These are phyloP conservation scores for Agonum fuliginosum DNA, from an alignment of 2,888 invertebrate genomes.

Conservation along the genomic window DNA sequence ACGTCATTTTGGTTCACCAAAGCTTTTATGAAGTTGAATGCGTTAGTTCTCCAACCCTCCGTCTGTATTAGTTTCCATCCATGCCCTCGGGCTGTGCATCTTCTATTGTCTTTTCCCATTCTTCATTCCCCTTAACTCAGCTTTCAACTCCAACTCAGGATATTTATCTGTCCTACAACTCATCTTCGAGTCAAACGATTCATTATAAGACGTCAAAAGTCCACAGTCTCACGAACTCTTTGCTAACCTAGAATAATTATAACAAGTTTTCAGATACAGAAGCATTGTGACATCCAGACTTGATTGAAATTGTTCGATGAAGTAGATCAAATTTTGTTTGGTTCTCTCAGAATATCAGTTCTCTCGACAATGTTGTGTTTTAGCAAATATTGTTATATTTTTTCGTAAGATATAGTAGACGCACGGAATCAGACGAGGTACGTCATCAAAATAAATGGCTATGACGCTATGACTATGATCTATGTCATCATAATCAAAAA, in stretches of 20 bases:
- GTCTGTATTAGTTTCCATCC: neutral
- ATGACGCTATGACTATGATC: too few relatives aligned
- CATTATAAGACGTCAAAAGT: conserved; percentile 1
- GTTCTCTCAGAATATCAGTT: too few relatives aligned
- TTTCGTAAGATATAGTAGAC: too few relatives aligned
- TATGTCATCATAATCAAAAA: too few relatives aligned
- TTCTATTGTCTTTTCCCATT: conserved; percentile 12
- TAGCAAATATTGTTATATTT: too few relatives aligned
- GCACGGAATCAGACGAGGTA: too few relatives aligned
- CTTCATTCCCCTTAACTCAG: neutral
- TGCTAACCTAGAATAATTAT: conserved; percentile 35
- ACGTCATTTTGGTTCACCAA: neutral
- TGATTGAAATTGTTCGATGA: conserved; percentile 23
- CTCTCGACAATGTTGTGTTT: too few relatives aligned
- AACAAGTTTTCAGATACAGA: conserved; percentile 49
- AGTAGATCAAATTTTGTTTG: conserved; percentile 22
- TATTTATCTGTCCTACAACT: conserved; percentile 45
- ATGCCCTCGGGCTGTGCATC: neutral
- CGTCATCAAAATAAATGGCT: too few relatives aligned
- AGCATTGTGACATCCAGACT: neutral
- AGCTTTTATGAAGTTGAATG: neutral
- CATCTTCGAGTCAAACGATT: conserved; percentile 23
- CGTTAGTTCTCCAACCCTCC: neutral
- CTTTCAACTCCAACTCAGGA: neutral
- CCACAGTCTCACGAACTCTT: conserved; percentile 1